Conservation (phyloP, 2,888 invertebrate species). For the Peribatodes rhomboidaria region DNA sequence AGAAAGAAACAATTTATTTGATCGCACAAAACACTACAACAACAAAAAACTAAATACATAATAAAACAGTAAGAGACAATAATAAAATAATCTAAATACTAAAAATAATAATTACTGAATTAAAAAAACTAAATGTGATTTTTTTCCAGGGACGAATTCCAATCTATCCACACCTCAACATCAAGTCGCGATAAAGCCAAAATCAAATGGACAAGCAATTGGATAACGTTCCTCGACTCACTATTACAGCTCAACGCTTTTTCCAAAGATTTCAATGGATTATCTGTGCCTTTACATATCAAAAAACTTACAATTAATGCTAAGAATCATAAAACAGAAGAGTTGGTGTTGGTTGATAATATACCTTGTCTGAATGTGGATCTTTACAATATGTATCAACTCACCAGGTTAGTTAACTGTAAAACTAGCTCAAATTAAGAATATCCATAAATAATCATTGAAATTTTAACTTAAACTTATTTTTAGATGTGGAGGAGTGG, state of each 20-base stretch:
- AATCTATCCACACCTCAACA: slow-evolving; percentile 49
- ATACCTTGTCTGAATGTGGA: slow-evolving; percentile 43
- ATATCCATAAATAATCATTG: background rate
- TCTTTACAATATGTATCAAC: slow-evolving; percentile 39
- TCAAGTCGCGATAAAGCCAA: slow-evolving; percentile 45
- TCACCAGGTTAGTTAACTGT: slow-evolving; percentile 41
- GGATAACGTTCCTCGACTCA: slow-evolving; percentile 56
- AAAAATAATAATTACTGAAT: background rate
- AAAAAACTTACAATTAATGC: slow-evolving; percentile 50
- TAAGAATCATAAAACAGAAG: slow-evolving; percentile 39
- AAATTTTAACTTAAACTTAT: too few relatives aligned
- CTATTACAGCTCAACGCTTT: slow-evolving; percentile 55
- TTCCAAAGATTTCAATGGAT: slow-evolving; percentile 48
- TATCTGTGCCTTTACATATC: slow-evolving; percentile 51
- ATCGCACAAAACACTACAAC: too few relatives aligned
- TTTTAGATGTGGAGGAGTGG: slow-evolving; percentile 55
- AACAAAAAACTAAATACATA: too few relatives aligned
- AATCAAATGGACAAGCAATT: slow-evolving; percentile 53
- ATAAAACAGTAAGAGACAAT: too few relatives aligned
- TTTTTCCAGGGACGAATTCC: slow-evolving; percentile 51
- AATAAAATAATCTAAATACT: too few relatives aligned
- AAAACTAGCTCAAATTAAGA: background rate
- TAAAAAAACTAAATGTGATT: background rate
- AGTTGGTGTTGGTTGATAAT: slow-evolving; percentile 16
- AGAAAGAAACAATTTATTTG: too few relatives aligned